A percentile compares a stretch with the other conserved stretches of the same genome.
These are phyloP conservation scores for Lanistes nyassanus DNA, from an alignment of 1,140 invertebrate genomes.

Conservation along the genomic window DNA sequence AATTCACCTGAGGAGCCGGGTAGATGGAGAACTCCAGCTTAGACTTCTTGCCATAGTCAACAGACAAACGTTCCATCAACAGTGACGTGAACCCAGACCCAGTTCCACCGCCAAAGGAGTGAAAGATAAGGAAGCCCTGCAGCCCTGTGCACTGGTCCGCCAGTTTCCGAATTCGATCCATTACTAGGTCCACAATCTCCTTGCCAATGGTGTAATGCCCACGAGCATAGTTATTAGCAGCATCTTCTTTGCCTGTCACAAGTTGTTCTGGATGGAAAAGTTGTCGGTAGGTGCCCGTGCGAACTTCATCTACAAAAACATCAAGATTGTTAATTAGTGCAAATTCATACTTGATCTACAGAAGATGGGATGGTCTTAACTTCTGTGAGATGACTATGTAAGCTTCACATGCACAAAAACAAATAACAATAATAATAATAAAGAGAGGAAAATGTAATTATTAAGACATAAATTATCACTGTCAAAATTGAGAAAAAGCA, in stretches of 20 bases:
- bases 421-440: background rate
- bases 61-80: slow-evolving; percentile 68
- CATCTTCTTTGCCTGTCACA: slow-evolving; percentile 79
- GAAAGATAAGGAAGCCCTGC: slow-evolving; percentile 81
- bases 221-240: slow-evolving; percentile 71
- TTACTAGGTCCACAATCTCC: slow-evolving; percentile 64
- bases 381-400: slow-evolving; percentile 36
- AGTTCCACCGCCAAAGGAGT: slow-evolving; percentile 77
- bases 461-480: background rate
- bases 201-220: slow-evolving; percentile 66
- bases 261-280: slow-evolving; percentile 40
- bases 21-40: slow-evolving; percentile 67
- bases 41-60: slow-evolving; percentile 87
- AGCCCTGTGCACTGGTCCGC: slow-evolving; percentile 86
- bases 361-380: too few species aligned
- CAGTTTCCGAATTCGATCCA: slow-evolving; percentile 75
- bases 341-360: too few species aligned
- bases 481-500: background rate
- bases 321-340: too few species aligned
- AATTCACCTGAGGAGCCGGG: slow-evolving; percentile 54
- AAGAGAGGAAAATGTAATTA: background rate
- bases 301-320: slow-evolving; percentile 64
- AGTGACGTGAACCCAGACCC: slow-evolving; percentile 89
- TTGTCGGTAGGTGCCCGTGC: slow-evolving; percentile 44
- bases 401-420: slow-evolving; percentile 40